phyloP scores from a whole-genome alignment of 2,113 vertebrate species.

The Rutilus rutilus region DNA sequence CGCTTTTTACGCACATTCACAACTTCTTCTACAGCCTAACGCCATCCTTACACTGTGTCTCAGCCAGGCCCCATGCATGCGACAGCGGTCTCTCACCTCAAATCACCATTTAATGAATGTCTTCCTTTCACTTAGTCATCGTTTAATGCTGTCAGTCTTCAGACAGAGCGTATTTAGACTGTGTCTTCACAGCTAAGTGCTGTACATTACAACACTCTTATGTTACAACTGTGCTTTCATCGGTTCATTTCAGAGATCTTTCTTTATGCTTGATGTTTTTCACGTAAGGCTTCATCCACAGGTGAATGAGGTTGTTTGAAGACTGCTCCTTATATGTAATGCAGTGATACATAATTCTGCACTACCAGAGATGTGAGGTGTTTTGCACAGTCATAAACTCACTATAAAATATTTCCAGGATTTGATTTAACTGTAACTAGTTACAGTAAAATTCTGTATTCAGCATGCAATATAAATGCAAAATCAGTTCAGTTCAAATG shows the following conservation, averaged over 20 bases:
- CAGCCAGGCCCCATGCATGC: background rate
- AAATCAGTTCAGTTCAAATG: background rate
- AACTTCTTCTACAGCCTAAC: background rate
- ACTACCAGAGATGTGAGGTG: background rate
- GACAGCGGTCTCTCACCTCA: background rate
- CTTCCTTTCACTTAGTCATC: background rate
- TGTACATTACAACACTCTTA: background rate
- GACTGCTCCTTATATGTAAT: background rate
- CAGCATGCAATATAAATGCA: background rate
- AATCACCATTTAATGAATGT: background rate
- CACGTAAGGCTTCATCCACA: background rate
- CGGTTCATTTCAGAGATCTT: background rate
- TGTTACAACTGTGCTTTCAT: background rate
- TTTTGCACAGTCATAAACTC: background rate
- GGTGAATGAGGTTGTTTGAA: background rate
- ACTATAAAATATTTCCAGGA: background rate
- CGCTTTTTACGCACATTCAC: slow-evolving; percentile 1
- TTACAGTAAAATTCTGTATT: background rate
- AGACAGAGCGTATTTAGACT: too few species aligned
- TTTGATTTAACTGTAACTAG: slow-evolving; percentile 10
- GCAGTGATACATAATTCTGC: slow-evolving; percentile 1
- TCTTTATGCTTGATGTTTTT: background rate
- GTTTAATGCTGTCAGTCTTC: background rate
- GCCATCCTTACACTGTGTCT: background rate
- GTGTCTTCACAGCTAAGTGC: background rate